Evolutionary conservation across 2,797 vertebrate genomes (phyloP).

Genomic region (Fistularia commersonii): DNA sequence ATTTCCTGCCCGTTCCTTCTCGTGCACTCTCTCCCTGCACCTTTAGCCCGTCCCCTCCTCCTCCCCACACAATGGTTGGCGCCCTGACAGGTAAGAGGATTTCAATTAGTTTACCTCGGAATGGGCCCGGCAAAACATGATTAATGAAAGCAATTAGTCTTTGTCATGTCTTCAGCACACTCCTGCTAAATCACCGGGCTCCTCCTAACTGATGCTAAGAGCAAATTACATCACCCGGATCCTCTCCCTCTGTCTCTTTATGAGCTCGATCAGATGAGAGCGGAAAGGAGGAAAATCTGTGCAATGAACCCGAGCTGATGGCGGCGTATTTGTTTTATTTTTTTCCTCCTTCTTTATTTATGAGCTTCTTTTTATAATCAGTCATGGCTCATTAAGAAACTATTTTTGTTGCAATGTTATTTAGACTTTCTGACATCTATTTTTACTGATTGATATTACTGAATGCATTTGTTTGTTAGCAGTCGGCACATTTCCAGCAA

Average conservation of each 20-base stretch:
- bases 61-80: constrained; percentile 65
- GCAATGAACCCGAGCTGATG: too few species aligned
- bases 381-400: too few species aligned
- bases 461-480: constrained; percentile 46
- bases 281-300: too few species aligned
- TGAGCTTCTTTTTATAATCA: too few species aligned
- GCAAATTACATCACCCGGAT: constrained; percentile 78
- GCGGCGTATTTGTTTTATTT: too few species aligned
- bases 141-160: constrained; percentile 87
- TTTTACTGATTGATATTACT: constrained; percentile 11
- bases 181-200: constrained; percentile 69
- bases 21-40: constrained; percentile 60
- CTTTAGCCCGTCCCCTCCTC: constrained; percentile 39
- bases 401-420: background rate
- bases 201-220: constrained; percentile 69
- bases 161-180: constrained; percentile 78
- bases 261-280: too few species aligned
- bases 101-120: constrained; percentile 82
- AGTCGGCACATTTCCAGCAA: constrained; percentile 20
- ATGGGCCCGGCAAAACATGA: constrained; percentile 70
- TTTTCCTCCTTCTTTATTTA: too few species aligned
- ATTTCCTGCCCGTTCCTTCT: constrained; percentile 77
- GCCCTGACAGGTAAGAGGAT: constrained; percentile 77
- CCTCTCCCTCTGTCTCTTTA: constrained; percentile 9
- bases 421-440: constrained; percentile 14